phyloP scores from a whole-genome alignment of 53 echinoderm and acorn worm genomes.

The Henricia sp. region DNA sequence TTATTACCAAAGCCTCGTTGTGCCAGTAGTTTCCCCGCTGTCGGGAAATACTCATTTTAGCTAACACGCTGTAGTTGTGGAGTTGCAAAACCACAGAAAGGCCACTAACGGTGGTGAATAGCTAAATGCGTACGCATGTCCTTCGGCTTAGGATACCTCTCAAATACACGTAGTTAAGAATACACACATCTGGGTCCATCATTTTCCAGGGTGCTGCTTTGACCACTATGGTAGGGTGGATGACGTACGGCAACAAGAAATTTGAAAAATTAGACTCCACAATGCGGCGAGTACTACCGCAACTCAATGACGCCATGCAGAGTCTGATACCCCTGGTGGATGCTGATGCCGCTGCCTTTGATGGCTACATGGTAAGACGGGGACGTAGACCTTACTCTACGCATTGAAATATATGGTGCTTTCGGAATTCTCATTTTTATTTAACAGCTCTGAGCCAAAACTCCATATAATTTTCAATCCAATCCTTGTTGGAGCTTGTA shows the following conservation, averaged over 20 bases:
- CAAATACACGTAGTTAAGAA: no score
- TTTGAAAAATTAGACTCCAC: constrained; percentile 78
- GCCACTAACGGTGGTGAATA: no score
- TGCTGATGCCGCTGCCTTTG: constrained; percentile 87
- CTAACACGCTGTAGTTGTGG: no score
- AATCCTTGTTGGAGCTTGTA: no score
- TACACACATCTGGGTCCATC: background rate
- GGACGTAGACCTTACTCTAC: background rate
- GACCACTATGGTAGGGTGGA: constrained; percentile 93
- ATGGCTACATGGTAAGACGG: constrained; percentile 83
- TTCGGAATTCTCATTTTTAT: background rate
- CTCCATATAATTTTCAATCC: background rate
- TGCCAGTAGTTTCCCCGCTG: no score
- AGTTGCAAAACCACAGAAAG: no score
- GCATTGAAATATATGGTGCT: no score
- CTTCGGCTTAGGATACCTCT: no score
- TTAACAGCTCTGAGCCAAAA: background rate
- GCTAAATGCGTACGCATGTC: no score
- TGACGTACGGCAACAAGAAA: constrained; percentile 93
- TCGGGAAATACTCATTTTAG: no score
- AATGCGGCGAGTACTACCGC: constrained; percentile 85
- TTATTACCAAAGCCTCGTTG: no score
- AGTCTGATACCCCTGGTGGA: constrained; percentile 92
- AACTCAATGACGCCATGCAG: constrained; percentile 72
- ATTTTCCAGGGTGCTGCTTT: constrained; percentile 83